Evolutionary conservation across 1,140 invertebrate genomes (phyloP), one percentile per base, ranked within the genome.

Genomic region (Brachionus manjavacas): DNA sequence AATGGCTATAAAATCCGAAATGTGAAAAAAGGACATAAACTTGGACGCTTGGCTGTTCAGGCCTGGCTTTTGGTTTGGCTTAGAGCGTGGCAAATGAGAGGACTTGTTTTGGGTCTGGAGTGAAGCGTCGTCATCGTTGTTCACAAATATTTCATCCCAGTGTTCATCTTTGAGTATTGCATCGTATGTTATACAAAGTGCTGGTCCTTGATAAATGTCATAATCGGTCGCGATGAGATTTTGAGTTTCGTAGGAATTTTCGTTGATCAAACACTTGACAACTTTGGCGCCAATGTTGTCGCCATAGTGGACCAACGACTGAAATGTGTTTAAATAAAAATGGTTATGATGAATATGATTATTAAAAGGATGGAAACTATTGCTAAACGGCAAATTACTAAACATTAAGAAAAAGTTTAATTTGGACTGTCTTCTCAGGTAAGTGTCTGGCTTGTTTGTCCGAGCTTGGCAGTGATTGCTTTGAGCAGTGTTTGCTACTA

Each of bases 1-100:
- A 66, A 84, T 84, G 25, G 46, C 66, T 66, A 76, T 46, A 84
- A 84, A 84, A 78, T 84, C 83, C 6, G 83, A 74, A 74, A 84
- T 70, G n/a, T 76, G 83, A 84, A 84, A 84, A 64, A 84, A 74
- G 25, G 83, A 84, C 43, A 84, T 49, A 46, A 84, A 84, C 31
- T 84, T 84, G 7, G 64, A 41, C 6, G 79, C 79, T 39, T 81
- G 79, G 28, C 46, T 81, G 12, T 60, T 60, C 23, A 25, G 46
- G 23, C 46, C 25, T 23, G 25, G 23, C 4, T 76, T 76, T 20
- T 23, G 43, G 31, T 14, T 4, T 8, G 41, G 7, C 41, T 76
- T 76, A 12, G 72, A 31, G 8, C 31, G 70, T 39, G 66, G n/a
- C 25, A 23, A 23, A 68, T 68, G 25, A 16, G 66, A 68, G 12